phyloP scores from a whole-genome alignment of 64 coral and sea anemone species.

The Montipora foliosa region DNA sequence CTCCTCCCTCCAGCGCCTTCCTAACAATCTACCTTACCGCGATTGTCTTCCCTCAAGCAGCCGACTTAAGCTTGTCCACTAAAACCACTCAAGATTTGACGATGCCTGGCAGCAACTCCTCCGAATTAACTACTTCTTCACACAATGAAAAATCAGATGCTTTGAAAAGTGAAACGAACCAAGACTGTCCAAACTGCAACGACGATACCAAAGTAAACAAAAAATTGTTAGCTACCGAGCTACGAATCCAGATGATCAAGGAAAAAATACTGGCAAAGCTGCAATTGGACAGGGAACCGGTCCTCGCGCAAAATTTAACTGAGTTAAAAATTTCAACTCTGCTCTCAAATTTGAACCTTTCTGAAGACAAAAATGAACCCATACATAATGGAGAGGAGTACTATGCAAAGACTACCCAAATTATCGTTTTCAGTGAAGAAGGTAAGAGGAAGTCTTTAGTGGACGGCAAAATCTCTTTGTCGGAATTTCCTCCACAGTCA shows the following conservation, averaged over 20 bases:
- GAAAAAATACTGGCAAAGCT: slow-evolving; percentile 25
- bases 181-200: background rate
- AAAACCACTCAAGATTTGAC: background rate
- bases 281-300: slow-evolving; percentile 8
- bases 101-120: slow-evolving; percentile 15
- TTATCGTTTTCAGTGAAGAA: slow-evolving; percentile 33
- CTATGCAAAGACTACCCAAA: slow-evolving; percentile 13
- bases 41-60: slow-evolving; percentile 14
- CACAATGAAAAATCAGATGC: background rate
- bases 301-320: background rate
- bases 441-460: background rate
- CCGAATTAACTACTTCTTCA: background rate
- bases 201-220: background rate
- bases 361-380: background rate
- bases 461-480: background rate
- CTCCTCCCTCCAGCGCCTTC: background rate
- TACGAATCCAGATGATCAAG: slow-evolving; percentile 44
- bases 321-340: background rate
- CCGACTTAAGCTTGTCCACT: background rate
- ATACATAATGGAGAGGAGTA: background rate
- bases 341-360: slow-evolving; percentile 28
- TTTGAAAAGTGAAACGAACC: background rate
- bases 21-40: slow-evolving; percentile 22
- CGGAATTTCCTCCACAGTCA: background rate
- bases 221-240: background rate